Evolutionary conservation across 2,888 invertebrate species (phyloP).

Genomic region (Agonopterix alstromeriana): DNA sequence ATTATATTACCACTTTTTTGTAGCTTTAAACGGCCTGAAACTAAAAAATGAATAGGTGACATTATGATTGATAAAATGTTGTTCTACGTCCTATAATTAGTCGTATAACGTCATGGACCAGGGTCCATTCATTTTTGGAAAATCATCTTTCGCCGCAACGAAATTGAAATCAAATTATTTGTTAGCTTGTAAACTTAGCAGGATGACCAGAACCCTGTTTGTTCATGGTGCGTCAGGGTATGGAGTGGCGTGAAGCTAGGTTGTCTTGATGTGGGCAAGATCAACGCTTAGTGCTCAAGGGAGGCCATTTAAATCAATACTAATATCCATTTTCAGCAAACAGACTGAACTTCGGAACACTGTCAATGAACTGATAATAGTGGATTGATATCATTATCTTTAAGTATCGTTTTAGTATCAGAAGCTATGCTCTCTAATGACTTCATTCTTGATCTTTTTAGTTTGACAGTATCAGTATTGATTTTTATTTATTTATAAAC

Average conservation of each 20-base stretch:
- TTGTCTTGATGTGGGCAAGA: conserved; percentile 66
- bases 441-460: background rate
- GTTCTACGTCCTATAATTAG: too few relatives aligned
- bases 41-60: too few relatives aligned
- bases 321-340: background rate
- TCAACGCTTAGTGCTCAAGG: conserved; percentile 21
- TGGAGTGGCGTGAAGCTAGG: conserved; percentile 36
- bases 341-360: conserved; percentile 1
- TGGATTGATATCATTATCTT: background rate
- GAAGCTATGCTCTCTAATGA: conserved; percentile 1
- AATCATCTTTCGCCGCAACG: too few relatives aligned
- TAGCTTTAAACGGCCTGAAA: too few relatives aligned
- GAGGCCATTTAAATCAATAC: background rate
- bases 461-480: background rate
- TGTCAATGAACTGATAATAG: background rate
- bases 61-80: too few relatives aligned
- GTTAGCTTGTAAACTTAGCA: conserved; percentile 9
- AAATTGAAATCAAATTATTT: too few relatives aligned
- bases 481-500: conserved; percentile 2
- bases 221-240: conserved; percentile 9
- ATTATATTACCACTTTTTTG: too few relatives aligned
- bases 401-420: background rate
- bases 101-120: too few relatives aligned
- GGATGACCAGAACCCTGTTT: conserved; percentile 1
- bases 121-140: too few relatives aligned